Percentiles rank a stretch among this genome's conserved stretches.
These are phyloP conservation scores for Archocentrus centrarchus DNA, from an alignment of 2,113 vertebrate species.

Conservation along the genomic window DNA sequence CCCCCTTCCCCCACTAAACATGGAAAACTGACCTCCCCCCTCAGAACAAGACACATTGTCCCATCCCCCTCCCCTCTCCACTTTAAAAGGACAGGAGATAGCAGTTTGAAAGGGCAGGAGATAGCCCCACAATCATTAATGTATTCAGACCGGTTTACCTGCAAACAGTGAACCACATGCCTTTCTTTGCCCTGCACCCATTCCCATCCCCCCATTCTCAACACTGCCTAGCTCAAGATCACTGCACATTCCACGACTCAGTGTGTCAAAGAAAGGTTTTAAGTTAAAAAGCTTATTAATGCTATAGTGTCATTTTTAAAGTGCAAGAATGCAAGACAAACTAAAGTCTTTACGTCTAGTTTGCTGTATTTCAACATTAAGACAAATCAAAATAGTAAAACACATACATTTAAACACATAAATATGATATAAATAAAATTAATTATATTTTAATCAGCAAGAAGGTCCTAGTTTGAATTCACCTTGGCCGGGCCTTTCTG, in stretches of 20 bases:
- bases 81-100: conserved; percentile 84
- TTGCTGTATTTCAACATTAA: background rate
- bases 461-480: too few species aligned
- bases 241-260: background rate
- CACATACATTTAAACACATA: background rate
- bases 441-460: too few species aligned
- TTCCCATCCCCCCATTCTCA: conserved; percentile 34
- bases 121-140: conserved; percentile 80
- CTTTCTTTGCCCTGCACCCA: conserved; percentile 41
- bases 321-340: fast-evolving
- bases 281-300: background rate
- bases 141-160: conserved; percentile 81
- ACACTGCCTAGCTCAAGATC: conserved; percentile 6
- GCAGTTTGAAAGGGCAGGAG: conserved; percentile 82
- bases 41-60: conserved; percentile 75
- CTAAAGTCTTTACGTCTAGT: background rate
- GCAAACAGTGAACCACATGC: conserved; percentile 71
- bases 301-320: background rate
- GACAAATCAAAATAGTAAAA: background rate
- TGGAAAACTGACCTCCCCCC: conserved; percentile 73
- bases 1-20: conserved; percentile 81
- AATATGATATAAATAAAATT: background rate
- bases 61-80: conserved; percentile 67
- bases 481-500: too few species aligned
- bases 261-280: background rate